These are phyloP conservation scores for Brachionus paranguensis DNA, from an alignment of 1,140 invertebrate species.

Conservation along the genomic window DNA sequence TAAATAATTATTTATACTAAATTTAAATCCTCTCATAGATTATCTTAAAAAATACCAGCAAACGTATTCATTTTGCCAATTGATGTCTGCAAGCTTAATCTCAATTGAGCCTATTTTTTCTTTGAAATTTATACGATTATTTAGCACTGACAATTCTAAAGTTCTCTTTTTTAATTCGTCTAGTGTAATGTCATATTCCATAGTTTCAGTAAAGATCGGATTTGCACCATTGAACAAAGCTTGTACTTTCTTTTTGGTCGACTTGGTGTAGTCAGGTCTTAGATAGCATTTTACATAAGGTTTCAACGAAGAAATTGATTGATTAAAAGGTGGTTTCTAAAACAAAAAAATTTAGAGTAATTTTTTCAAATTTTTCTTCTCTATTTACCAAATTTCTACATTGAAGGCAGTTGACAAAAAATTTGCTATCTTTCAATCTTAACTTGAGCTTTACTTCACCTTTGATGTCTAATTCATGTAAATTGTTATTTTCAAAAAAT, in stretches of 20 bases:
- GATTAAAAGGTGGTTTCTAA: neutral
- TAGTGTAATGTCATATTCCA: conserved; percentile 24
- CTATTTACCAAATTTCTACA: conserved; percentile 35
- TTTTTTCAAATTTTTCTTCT: neutral
- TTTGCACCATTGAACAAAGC: conserved; percentile 29
- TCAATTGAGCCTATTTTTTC: conserved; percentile 30
- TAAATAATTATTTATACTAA: neutral
- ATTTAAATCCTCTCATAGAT: neutral
- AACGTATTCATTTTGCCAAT: conserved; percentile 7
- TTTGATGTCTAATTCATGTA: neutral
- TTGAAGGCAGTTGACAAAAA: conserved; percentile 29
- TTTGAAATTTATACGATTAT: conserved; percentile 28
- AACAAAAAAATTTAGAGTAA: neutral
- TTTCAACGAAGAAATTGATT: conserved; percentile 21
- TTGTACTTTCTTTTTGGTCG: conserved; percentile 24
- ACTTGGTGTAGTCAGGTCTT: conserved; percentile 1
- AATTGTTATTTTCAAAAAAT: neutral
- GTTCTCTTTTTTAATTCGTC: conserved; percentile 10
- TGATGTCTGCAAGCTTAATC: conserved; percentile 2
- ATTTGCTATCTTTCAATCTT: conserved; percentile 25
- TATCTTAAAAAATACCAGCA: conserved; percentile 23
- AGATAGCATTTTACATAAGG: conserved; percentile 40
- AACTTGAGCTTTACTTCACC: conserved; percentile 18
- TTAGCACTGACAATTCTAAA: neutral
- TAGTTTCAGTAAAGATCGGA: conserved; percentile 38